These are phyloP conservation scores for Aphodius granarius DNA, from an alignment of 2,888 invertebrate genomes.

Conservation along the genomic window DNA sequence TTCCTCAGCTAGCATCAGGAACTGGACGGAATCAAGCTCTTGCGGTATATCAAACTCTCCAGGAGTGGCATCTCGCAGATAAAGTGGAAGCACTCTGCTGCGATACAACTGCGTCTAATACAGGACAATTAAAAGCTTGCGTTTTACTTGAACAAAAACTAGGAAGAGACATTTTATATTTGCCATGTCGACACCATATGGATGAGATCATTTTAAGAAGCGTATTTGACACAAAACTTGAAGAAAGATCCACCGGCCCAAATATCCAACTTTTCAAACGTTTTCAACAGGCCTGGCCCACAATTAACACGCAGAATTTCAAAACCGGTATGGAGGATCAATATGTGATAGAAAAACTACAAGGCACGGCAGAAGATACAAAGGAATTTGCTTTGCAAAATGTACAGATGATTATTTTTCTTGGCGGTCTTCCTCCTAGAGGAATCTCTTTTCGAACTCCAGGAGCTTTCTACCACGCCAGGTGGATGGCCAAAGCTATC, in stretches of 20 bases:
- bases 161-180: slow-evolving; percentile 31
- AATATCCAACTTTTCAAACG: background rate
- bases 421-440: no score
- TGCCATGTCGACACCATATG: slow-evolving; percentile 39
- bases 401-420: no score
- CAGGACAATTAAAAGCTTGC: slow-evolving; percentile 35
- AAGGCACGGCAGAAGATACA: no score
- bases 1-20: background rate
- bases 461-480: no score
- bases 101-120: slow-evolving; percentile 40
- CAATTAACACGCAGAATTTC: no score
- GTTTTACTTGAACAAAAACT: slow-evolving; percentile 37
- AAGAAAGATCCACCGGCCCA: slow-evolving; percentile 27
- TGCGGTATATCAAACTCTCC: background rate
- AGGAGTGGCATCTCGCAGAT: background rate
- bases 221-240: slow-evolving; percentile 34
- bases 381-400: no score
- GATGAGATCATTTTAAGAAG: slow-evolving; percentile 36
- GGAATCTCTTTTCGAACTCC: no score
- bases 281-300: no score
- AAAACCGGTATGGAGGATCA: no score
- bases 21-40: background rate
- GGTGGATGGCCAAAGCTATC: no score
- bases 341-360: no score
- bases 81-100: slow-evolving; percentile 26